Evolutionary conservation across 2,113 vertebrate genomes (phyloP).

Genomic region (Acanthochromis polyacanthus): DNA sequence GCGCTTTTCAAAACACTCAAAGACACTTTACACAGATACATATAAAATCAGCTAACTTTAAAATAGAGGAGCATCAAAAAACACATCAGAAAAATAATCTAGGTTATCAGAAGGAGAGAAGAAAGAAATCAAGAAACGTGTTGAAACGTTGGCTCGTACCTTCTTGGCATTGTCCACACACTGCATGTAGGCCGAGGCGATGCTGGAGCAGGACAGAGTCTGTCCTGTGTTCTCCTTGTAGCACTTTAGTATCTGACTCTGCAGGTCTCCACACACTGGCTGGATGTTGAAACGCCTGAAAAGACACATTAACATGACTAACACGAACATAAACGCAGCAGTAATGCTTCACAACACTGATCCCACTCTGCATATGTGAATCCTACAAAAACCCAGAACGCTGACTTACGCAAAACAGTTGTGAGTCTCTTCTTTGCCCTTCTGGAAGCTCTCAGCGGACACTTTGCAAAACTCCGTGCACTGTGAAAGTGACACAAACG

Average conservation of each 20-base stretch:
- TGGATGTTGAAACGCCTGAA: slow-evolving; percentile 87
- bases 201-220: slow-evolving; percentile 90
- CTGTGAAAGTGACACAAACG: slow-evolving; percentile 70
- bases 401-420: slow-evolving; percentile 90
- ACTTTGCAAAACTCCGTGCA: slow-evolving; percentile 91
- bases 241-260: slow-evolving; percentile 91
- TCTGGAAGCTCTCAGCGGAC: slow-evolving; percentile 90
- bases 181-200: slow-evolving; percentile 91
- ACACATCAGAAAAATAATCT: too few relatives aligned
- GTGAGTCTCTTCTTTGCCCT: slow-evolving; percentile 89
- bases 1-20: too few relatives aligned
- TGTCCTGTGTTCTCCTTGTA: slow-evolving; percentile 89
- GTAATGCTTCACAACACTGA: too few relatives aligned
- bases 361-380: too few relatives aligned
- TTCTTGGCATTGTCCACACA: slow-evolving; percentile 93
- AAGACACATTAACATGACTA: neutral
- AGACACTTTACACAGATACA: too few relatives aligned
- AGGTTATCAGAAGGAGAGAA: neutral
- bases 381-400: neutral
- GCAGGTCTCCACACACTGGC: slow-evolving; percentile 91
- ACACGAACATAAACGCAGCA: too few relatives aligned
- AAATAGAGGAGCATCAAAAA: too few relatives aligned
- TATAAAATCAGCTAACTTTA: too few relatives aligned
- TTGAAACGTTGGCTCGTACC: slow-evolving; percentile 71
- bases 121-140: neutral